Conservation (phyloP, 2,113 vertebrate genomes). For the Myiozetetes cayanensis region DNA sequence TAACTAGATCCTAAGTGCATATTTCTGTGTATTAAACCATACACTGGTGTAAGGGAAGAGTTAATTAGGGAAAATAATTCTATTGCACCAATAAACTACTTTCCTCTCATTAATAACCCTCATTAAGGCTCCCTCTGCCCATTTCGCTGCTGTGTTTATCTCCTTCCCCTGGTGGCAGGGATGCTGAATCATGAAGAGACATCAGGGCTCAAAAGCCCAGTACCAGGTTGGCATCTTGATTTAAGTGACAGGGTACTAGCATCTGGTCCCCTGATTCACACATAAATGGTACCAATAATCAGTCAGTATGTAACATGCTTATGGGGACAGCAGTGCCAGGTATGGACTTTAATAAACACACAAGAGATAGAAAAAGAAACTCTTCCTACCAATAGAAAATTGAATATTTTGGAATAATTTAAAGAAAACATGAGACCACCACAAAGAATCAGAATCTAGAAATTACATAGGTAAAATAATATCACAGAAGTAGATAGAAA, state of each 20-base stretch:
- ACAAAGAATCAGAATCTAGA: neutral
- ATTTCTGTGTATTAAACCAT: neutral
- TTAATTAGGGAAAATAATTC: neutral
- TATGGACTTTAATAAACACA: neutral
- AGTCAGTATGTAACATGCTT: neutral
- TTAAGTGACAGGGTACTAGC: neutral
- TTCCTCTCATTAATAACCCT: neutral
- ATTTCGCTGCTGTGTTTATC: neutral
- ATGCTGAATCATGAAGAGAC: neutral
- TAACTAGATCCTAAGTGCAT: neutral
- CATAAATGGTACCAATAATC: neutral
- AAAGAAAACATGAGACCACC: neutral
- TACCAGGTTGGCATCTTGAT: neutral
- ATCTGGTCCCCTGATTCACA: constrained; percentile 20
- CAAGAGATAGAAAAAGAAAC: neutral
- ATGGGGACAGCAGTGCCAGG: neutral
- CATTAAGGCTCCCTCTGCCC: neutral
- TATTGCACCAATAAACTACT: neutral
- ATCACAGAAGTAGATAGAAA: neutral
- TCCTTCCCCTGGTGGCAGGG: neutral
- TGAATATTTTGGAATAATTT: neutral
- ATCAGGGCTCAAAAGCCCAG: neutral
- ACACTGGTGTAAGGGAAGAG: neutral
- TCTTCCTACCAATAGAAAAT: neutral
- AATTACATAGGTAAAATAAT: neutral